These are phyloP conservation scores for Stenchaetothrips biformis DNA, from an alignment of 2,888 invertebrate genomes.

Conservation along the genomic window DNA sequence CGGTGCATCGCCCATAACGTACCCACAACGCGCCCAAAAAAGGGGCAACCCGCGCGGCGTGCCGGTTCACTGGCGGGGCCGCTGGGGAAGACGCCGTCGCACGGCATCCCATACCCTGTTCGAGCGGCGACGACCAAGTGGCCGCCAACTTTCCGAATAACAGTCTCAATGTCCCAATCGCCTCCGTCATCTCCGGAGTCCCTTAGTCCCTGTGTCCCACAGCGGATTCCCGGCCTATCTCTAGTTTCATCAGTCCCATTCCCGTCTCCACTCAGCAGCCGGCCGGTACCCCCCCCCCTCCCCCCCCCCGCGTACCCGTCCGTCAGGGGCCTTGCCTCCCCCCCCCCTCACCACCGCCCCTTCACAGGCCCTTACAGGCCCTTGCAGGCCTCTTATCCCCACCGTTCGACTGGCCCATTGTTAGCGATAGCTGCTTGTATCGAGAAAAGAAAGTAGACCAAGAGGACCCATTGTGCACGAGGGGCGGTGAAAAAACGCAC, in stretches of 20 bases:
- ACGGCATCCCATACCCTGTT: too few species aligned
- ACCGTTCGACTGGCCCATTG: not conserved
- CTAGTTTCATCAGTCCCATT: constrained; percentile 12
- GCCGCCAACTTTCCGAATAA: constrained; percentile 3
- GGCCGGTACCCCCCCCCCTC: not conserved
- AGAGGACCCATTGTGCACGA: not conserved
- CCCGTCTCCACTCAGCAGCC: not conserved
- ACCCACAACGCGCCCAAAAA: too few species aligned
- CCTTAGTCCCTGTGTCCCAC: not conserved
- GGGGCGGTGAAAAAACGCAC: not conserved
- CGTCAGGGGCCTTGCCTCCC: not conserved
- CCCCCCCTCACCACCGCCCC: too few species aligned
- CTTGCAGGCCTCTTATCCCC: not conserved
- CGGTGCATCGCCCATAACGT: too few species aligned
- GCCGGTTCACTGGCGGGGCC: too few species aligned
- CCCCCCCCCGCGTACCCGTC: not conserved
- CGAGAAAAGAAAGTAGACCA: constrained; percentile 22
- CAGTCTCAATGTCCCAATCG: constrained; percentile 17
- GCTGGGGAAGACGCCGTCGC: too few species aligned
- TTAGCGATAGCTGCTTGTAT: constrained; percentile 18
- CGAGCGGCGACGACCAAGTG: not conserved
- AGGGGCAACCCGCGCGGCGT: too few species aligned
- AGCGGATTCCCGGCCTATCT: constrained; percentile 5
- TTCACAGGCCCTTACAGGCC: not conserved
- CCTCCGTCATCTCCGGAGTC: not conserved